Base-by-base conservation (phyloP, 1,140 invertebrate genomes). In the Heliothis subflexa region DNA sequence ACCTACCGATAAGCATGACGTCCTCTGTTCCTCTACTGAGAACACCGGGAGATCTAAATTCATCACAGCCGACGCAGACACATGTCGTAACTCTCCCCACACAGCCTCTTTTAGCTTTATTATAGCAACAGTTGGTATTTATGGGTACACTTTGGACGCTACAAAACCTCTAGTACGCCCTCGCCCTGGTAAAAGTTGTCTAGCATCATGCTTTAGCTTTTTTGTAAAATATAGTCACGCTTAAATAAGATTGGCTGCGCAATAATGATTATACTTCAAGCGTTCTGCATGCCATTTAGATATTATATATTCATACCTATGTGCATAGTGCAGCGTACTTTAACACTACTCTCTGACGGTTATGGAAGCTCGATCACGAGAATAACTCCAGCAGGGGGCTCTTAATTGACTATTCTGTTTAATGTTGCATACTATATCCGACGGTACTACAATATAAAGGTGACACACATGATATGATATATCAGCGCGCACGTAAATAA, bases 241-340 rank as follows among this genome's bases (percentile, higher is more conserved):
- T 95, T 94, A 91, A 91, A 94, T 93, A 90, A 94, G 93, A 94
- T 94, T 94, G 93, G 93, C 93, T 94, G 93, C 94, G 92, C 92
- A 94, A 94, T 94, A 94, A 94, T 94, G 92, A 94, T 94, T 94
- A 93, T 94, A 94, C 94, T 95, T 95, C 95, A 95, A 95, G 95
- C 95, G 95, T 95, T 95, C 95, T 95, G 95, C 95, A 95, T 95
- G 95, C 94, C 92, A 95, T 92, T 94, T 93, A 93, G 91, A 93
- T 94, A 90, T 90, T 93, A 93, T 93, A 93, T 94, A 93, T 94
- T 93, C 91, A 94, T 94, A 88, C 92, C 91, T 93, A 91, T 94
- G 89, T 93, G 93, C 93, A 91, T 94, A 94, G 91, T 90, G 90
- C 92, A 88, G 90, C 91, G 89, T 90, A 89, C 78, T 85, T 90